Evolutionary conservation across 1,140 invertebrate species (phyloP).

Genomic region (Drosophila burlai): DNA sequence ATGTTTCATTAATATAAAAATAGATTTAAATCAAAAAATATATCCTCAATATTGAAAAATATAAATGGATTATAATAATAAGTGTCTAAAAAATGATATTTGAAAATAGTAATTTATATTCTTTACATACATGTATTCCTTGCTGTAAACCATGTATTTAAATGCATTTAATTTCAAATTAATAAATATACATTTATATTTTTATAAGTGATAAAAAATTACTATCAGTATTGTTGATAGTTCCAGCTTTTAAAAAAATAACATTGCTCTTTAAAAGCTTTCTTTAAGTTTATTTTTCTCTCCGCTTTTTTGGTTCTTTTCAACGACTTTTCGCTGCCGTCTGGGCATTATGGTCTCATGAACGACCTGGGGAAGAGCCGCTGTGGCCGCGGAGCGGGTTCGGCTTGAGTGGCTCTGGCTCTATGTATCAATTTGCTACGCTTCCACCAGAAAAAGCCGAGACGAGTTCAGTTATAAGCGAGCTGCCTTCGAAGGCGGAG

Average conservation of each 20-base stretch:
- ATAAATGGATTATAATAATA: neutral
- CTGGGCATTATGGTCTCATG: conserved; percentile 33
- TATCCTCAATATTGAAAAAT: neutral
- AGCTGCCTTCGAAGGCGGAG: conserved; percentile 29
- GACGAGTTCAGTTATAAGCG: conserved; percentile 29
- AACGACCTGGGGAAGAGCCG: conserved; percentile 3
- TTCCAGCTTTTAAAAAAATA: neutral
- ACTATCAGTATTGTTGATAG: too few species aligned
- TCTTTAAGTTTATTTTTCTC: neutral
- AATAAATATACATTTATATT: neutral
- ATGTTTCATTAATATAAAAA: neutral
- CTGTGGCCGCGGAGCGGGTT: conserved; percentile 29
- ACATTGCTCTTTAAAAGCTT: neutral
- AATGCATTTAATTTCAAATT: neutral
- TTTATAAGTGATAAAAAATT: too few species aligned
- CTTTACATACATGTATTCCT: neutral
- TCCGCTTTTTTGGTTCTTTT: conserved; percentile 11
- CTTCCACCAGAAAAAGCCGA: conserved; percentile 17
- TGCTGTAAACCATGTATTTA: neutral
- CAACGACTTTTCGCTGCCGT: conserved; percentile 7
- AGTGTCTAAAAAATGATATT: neutral
- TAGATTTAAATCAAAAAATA: neutral
- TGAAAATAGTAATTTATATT: neutral
- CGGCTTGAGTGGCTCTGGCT: conserved; percentile 61
- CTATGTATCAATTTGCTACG: conserved; percentile 49